These are phyloP conservation scores for Actinostola sp. DNA, from an alignment of 92 coral and sea anemone genomes.

Conservation along the genomic window DNA sequence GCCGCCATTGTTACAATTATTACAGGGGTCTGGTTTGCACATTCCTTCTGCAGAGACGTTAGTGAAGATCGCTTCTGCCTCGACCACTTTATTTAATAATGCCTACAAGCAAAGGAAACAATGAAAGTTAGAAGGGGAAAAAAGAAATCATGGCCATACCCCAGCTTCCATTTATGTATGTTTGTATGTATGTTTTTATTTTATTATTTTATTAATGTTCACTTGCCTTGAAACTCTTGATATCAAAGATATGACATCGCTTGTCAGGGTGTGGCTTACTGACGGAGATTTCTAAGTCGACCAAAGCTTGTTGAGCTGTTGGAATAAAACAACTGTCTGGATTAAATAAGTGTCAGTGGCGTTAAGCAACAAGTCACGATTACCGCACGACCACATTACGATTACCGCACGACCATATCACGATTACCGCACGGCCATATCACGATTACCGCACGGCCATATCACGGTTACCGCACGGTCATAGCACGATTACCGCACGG, in stretches of 20 bases:
- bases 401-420: no score
- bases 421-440: no score
- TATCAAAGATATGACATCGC: slow-evolving; percentile 79
- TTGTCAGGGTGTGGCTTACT: slow-evolving; percentile 59
- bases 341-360: no score
- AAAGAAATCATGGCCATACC: no score
- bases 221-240: slow-evolving; percentile 68
- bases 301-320: slow-evolving; percentile 47
- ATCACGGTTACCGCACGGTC: no score
- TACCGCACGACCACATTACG: no score
- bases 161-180: background rate
- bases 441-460: no score
- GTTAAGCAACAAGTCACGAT: no score
- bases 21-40: slow-evolving; percentile 81
- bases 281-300: slow-evolving; percentile 67
- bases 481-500: no score
- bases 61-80: slow-evolving; percentile 48
- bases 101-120: slow-evolving; percentile 42
- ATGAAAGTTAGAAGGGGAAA: no score
- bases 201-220: background rate
- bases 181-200: background rate
- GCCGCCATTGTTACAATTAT: slow-evolving; percentile 73
- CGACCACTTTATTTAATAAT: slow-evolving; percentile 49
- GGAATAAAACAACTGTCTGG: background rate
- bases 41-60: slow-evolving; percentile 59